Evolutionary conservation across 2,888 invertebrate species (phyloP).

Genomic region (Dryocosmus kuriphilus): DNA sequence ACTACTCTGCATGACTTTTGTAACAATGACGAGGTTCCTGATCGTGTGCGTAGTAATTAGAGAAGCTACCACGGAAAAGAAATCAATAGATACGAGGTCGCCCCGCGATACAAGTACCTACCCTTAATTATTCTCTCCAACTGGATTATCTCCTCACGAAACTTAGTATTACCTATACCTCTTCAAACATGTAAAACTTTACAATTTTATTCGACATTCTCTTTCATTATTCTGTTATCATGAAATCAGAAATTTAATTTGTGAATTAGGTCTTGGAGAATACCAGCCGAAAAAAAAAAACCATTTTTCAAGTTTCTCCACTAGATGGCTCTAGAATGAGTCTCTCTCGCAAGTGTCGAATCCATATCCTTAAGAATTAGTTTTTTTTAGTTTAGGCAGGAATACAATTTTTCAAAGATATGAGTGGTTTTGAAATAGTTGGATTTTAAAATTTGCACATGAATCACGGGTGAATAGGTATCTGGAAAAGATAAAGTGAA

Average conservation of each 20-base stretch:
- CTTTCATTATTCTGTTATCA: neutral
- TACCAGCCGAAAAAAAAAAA: neutral
- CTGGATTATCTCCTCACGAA: neutral
- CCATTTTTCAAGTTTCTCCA: neutral
- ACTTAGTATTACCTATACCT: neutral
- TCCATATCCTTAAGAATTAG: too few relatives aligned
- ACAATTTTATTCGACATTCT: neutral
- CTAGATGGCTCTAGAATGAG: neutral
- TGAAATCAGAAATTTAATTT: neutral
- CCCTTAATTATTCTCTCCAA: constrained; percentile 49
- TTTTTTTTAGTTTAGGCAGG: too few relatives aligned
- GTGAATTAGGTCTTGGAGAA: neutral
- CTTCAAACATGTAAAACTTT: neutral
- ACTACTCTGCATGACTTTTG: neutral
- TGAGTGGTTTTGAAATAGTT: neutral
- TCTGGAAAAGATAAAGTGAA: neutral
- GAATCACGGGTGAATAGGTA: neutral
- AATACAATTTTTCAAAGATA: neutral
- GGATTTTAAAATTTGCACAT: neutral
- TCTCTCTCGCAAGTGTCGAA: neutral
- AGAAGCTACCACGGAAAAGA: constrained; percentile 56
- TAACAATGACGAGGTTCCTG: constrained; percentile 5
- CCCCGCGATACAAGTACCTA: constrained; percentile 55
- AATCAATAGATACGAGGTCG: constrained; percentile 59
- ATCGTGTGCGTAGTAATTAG: constrained; percentile 49